Percentiles rank a stretch among this genome's conserved stretches.
Conservation (phyloP, 2,888 invertebrate species). For the Strigamia transsilvanica region DNA sequence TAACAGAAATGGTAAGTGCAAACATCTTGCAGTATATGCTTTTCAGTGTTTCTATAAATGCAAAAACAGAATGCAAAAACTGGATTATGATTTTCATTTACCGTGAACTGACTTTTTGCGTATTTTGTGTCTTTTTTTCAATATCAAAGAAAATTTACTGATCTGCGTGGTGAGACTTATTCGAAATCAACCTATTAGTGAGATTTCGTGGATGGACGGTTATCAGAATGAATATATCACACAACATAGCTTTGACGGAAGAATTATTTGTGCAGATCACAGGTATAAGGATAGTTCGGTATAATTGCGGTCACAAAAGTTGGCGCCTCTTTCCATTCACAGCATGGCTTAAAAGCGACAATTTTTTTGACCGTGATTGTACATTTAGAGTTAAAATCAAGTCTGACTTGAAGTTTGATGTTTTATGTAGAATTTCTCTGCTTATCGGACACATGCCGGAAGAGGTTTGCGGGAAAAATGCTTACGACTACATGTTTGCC, state of each 20-base stretch:
- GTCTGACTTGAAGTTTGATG: constrained; percentile 4
- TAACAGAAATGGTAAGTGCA: constrained; percentile 7
- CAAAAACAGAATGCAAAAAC: no score
- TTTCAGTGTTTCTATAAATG: no score
- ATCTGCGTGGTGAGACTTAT: constrained; percentile 73
- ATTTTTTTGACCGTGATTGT: no score
- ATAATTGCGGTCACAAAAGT: no score
- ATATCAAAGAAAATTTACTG: constrained; percentile 57
- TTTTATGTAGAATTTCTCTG: constrained; percentile 75
- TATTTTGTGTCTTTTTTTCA: no score
- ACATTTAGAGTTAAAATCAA: neutral
- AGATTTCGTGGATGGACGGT: constrained; percentile 71
- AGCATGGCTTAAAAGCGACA: no score
- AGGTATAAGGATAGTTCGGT: constrained; percentile 64
- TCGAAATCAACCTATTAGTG: constrained; percentile 75
- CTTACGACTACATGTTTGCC: constrained; percentile 88
- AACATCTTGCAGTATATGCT: neutral
- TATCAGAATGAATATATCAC: constrained; percentile 87
- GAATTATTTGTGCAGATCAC: constrained; percentile 89
- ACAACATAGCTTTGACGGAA: constrained; percentile 85
- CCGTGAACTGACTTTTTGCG: no score
- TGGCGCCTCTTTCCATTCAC: no score
- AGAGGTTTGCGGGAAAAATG: constrained; percentile 86
- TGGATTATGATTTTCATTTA: no score
- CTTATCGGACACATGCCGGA: constrained; percentile 89